Base-by-base conservation (phyloP, 2,888 invertebrate species). In the Coenonympha glycerion region DNA sequence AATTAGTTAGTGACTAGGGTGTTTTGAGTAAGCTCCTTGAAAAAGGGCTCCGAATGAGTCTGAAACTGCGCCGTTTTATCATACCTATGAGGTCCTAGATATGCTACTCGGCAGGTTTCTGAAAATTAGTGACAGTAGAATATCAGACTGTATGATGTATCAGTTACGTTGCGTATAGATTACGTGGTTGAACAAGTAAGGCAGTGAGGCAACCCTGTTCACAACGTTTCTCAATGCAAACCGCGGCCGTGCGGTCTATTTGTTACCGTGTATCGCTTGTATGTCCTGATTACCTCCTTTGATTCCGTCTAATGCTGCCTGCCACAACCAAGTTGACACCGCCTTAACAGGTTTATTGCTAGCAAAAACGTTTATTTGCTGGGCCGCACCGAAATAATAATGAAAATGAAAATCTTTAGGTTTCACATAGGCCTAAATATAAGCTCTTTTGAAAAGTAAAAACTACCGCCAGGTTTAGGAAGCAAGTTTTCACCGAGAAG, bases 181-280 rank as follows among this genome's bases (percentile, higher is more conserved):
- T 44, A n/a, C 45, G 34, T 24, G 45, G 34, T 33, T 9, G 31
- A 31, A 31, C 18, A 40, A 24, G 19, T 13, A 21, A 41, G 24
- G 6, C 22, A 15, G 9, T 47, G 41, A 49, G 47, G 19, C 53
- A 53, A 33, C 53, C 53, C 56, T 56, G 36, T 19, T 41, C 31
- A 13, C 15, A n/a, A n/a, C n/a, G 37, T 47, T 21, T 37, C 24
- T 31, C 50, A 47, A 40, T 44, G 48, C 30, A 42, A 47, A 55
- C 58, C 57, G 39, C 57, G 57, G 39, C 37, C 34, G 33, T 52
- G 58, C 45, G 58, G 57, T 53, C 55, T 52, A 49, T 56, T 49
- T 53, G 53, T 55, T 53, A 57, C 49, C 58, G 55, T 55, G 47
- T 53, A 53, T 56, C 56, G 53, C 47, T 50, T 47, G 31, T 45